Percentiles rank a stretch among this genome's conserved stretches.
Conservation (phyloP, 2,797 vertebrate genomes). For the Mormyrops attenuatus region DNA sequence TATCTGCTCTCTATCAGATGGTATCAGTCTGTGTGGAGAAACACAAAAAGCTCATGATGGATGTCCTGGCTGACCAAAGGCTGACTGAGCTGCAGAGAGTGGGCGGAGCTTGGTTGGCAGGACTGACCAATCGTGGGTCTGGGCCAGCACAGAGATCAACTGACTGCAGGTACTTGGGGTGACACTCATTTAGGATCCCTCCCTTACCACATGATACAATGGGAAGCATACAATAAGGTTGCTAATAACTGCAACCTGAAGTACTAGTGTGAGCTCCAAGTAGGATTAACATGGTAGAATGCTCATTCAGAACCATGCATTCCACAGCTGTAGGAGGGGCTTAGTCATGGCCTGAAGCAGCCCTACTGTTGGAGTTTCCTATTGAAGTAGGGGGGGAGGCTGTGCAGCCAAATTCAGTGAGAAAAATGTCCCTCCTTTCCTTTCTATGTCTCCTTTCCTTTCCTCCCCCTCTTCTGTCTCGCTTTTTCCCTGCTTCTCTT, state of each 20-base stretch:
- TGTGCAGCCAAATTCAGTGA: neutral
- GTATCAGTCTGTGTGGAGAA: slow-evolving; percentile 60
- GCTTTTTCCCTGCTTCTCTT: neutral
- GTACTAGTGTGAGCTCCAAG: neutral
- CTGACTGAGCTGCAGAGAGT: slow-evolving; percentile 74
- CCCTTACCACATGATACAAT: neutral
- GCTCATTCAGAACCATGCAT: neutral
- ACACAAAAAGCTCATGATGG: slow-evolving; percentile 70
- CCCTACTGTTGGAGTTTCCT: neutral
- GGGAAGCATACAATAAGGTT: neutral
- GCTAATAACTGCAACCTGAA: neutral
- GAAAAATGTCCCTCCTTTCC: neutral
- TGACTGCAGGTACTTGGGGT: slow-evolving; percentile 69
- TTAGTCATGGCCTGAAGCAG: neutral
- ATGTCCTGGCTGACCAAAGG: slow-evolving; percentile 73
- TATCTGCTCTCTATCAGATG: slow-evolving; percentile 49
- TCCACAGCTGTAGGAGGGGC: neutral
- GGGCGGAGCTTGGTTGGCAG: slow-evolving; percentile 80
- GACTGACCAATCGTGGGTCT: slow-evolving; percentile 56
- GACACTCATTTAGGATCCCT: neutral
- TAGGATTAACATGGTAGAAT: neutral
- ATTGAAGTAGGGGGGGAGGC: neutral
- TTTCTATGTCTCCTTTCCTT: neutral
- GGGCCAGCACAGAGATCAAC: slow-evolving; percentile 64
- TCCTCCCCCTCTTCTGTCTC: neutral